Percentiles rank a stretch among this genome's conserved stretches.
Evolutionary conservation across 1,140 invertebrate genomes (phyloP).

Genomic region (Limonius californicus): DNA sequence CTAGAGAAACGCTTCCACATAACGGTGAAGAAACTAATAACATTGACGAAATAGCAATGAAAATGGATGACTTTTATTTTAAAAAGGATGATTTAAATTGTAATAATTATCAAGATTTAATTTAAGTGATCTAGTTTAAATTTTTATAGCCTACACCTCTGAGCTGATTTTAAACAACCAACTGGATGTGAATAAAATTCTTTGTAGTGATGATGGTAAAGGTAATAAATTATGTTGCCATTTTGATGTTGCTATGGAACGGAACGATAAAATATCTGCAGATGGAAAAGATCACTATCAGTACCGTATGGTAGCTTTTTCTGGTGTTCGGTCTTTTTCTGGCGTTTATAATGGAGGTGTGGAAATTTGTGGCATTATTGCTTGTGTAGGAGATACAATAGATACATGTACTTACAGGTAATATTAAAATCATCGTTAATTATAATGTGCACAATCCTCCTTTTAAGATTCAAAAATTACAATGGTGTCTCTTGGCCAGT

Average conservation of each 20-base stretch:
- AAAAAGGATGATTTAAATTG: not conserved
- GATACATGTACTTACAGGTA: conserved; percentile 40
- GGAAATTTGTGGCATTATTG: conserved; percentile 51
- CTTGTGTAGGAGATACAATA: conserved; percentile 48
- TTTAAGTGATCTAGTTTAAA: not conserved
- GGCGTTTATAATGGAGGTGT: conserved; percentile 45
- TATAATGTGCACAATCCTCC: no score
- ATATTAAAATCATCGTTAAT: no score
- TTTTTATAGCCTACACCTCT: not conserved
- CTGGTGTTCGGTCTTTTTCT: conserved; percentile 47
- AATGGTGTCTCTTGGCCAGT: not conserved
- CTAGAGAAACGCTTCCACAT: conserved; percentile 17
- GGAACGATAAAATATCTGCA: not conserved
- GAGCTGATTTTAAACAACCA: not conserved
- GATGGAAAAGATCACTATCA: conserved; percentile 23
- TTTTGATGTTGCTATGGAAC: conserved; percentile 6
- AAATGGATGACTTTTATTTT: conserved; percentile 21
- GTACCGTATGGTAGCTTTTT: conserved; percentile 49
- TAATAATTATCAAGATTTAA: no score
- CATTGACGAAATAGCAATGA: conserved; percentile 7
- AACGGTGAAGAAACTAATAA: not conserved
- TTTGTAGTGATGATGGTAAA: not conserved
- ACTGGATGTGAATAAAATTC: not conserved
- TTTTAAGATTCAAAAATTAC: not conserved
- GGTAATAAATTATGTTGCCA: conserved; percentile 20